Conservation (phyloP, 2,113 vertebrate genomes). For the Odontophorus gujanensis region DNA sequence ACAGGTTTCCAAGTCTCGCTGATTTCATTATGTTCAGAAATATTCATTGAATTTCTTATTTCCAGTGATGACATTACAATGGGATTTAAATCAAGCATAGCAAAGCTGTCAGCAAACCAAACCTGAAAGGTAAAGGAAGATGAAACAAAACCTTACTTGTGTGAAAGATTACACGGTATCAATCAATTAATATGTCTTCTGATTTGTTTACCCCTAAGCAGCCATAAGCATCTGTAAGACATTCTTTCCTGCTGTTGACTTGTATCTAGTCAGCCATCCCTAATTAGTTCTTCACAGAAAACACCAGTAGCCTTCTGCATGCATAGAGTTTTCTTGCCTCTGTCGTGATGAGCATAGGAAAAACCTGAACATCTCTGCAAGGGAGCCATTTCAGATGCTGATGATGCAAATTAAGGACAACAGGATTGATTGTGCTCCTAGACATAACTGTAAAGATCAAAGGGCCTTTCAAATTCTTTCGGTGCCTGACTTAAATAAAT, state of each 20-base stretch:
- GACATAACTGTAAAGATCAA: not conserved
- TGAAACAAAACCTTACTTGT: not conserved
- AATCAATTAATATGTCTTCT: not conserved
- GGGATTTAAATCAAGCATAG: not conserved
- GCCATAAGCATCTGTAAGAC: not conserved
- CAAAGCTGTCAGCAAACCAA: not conserved
- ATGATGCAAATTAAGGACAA: not conserved
- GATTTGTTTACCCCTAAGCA: not conserved
- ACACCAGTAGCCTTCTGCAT: not conserved
- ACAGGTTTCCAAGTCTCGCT: not conserved
- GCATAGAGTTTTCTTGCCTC: not conserved
- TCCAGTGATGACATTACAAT: not conserved
- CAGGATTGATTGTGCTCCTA: not conserved
- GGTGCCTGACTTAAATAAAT: not conserved
- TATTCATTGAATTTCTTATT: not conserved
- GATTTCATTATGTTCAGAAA: not conserved
- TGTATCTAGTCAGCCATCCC: not conserved
- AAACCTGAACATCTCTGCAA: not conserved
- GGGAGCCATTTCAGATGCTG: not conserved
- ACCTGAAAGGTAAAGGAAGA: not conserved
- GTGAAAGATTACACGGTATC: not conserved
- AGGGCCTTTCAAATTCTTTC: not conserved
- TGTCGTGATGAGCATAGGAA: not conserved
- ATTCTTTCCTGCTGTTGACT: not conserved
- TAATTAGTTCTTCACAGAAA: not conserved